Base-by-base conservation (phyloP, 2,888 invertebrate species). In the Yponomeuta evonymella region DNA sequence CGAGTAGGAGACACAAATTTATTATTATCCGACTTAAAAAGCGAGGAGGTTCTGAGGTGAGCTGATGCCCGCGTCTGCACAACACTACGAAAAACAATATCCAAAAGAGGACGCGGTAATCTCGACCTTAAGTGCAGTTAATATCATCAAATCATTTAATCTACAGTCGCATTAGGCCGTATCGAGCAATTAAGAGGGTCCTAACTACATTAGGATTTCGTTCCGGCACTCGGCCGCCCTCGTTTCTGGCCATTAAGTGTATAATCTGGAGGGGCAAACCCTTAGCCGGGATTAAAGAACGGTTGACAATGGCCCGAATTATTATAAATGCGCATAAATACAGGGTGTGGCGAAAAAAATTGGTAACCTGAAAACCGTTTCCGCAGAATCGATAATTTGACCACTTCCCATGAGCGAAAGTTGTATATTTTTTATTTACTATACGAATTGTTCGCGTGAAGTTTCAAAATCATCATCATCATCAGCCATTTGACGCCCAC, bases 171-270 rank as follows among this genome's bases (percentile, higher is more conserved):
- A 78, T 83, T 80, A 79, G 76, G 76, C 78, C 78, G 77, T 81
- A 79, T 78, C 78, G 75, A 76, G 82, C 80, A 83, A 85, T 85
- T 85, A 84, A 78, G 80, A 73, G 78, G 43, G 78, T 76, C 77
- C 77, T 79, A 79, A 81, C 78, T 80, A 79, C 81, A 79, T 83
- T 80, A 83, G 81, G 80, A 82, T 81, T 80, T 78, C 81, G 81
- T 83, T 83, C 82, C 84, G 82, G 78, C 80, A 75, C 77, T 79
- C 79, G 77, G 78, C 77, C 77, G 77, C 76, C 76, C 76, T 74
- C 73, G 79, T 78, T 79, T 81, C 79, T 78, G 80, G 75, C 81
- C 78, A 81, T 84, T 83, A 81, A 73, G 75, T 73, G 75, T 77
- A 79, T 82, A 82, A 83, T 79, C 81, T 33, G 9, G 48, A 2